phyloP scores from a whole-genome alignment of 2,888 invertebrate species.

The Lacanobia wlatinum region DNA sequence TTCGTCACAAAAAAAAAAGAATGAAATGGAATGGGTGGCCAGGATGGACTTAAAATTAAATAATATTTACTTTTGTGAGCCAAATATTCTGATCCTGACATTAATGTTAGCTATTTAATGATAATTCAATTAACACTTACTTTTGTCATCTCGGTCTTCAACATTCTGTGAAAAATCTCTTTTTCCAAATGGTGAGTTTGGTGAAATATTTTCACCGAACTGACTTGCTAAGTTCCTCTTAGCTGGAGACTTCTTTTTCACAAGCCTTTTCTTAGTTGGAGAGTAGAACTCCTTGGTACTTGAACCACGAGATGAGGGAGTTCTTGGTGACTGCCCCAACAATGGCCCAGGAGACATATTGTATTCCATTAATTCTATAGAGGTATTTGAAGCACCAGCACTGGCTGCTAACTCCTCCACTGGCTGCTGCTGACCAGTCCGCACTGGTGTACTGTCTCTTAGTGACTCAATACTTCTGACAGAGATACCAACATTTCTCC shows the following conservation, averaged over 20 bases:
- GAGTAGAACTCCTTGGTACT: conserved; percentile 78
- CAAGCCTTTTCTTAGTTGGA: conserved; percentile 78
- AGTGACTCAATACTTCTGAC: conserved; percentile 33
- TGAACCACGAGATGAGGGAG: conserved; percentile 62
- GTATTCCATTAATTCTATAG: conserved; percentile 50
- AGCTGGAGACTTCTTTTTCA: conserved; percentile 70
- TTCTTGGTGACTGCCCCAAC: conserved; percentile 40
- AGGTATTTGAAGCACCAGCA: conserved; percentile 22
- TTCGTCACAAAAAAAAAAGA: neutral
- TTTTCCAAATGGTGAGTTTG: conserved; percentile 57
- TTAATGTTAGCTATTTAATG: neutral
- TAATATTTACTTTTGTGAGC: neutral
- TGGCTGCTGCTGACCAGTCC: neutral
- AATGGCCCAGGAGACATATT: conserved; percentile 48
- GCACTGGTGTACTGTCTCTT: conserved; percentile 11
- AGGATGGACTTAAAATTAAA: neutral
- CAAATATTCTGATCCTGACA: neutral
- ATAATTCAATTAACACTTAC: conserved; percentile 71
- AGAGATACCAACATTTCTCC: conserved; percentile 4
- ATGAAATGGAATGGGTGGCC: neutral
- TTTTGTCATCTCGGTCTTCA: conserved; percentile 81
- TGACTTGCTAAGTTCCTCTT: conserved; percentile 74
- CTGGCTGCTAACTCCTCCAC: neutral
- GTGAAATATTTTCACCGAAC: conserved; percentile 49
- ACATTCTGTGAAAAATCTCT: conserved; percentile 54